Conservation (phyloP, 2,113 vertebrate species). For the Ariopsis seemanni region DNA sequence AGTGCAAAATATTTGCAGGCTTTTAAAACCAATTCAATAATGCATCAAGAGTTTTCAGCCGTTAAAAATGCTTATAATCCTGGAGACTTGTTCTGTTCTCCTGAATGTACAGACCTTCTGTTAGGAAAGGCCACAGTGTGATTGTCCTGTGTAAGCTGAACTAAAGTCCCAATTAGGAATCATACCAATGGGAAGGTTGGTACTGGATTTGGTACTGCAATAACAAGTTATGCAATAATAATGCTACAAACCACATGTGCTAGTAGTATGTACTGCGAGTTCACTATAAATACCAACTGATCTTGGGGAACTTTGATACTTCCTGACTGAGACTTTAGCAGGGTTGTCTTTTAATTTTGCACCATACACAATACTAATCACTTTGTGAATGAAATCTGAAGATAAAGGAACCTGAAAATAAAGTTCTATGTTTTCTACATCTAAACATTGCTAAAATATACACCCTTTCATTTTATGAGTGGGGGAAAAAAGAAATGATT, state of each 20-base stretch:
- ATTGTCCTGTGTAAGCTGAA: constrained; percentile 72
- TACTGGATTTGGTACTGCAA: not conserved
- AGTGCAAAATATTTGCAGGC: constrained; percentile 71
- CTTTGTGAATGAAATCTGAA: constrained; percentile 34
- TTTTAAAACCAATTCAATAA: constrained; percentile 41
- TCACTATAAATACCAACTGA: not conserved
- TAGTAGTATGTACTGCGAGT: not conserved
- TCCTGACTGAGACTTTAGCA: constrained; percentile 36
- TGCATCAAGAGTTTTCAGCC: constrained; percentile 56
- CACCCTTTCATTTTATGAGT: constrained; percentile 23
- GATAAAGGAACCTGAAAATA: constrained; percentile 20
- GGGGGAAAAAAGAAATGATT: not conserved
- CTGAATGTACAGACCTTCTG: constrained; percentile 62
- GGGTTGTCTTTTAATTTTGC: constrained; percentile 24
- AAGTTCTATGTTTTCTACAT: constrained; percentile 3
- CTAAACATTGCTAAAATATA: not conserved
- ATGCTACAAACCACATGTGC: constrained; percentile 13
- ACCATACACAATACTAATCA: constrained; percentile 1
- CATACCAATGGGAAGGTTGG: not conserved
- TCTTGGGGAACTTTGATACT: not conserved
- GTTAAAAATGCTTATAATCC: constrained; percentile 52
- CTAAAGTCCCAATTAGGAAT: constrained; percentile 37
- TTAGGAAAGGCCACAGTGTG: constrained; percentile 75
- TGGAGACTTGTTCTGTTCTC: constrained; percentile 50
- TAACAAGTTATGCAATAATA: not conserved